Evolutionary conservation across 2,888 invertebrate genomes (phyloP).

Genomic region (Seira musarum): DNA sequence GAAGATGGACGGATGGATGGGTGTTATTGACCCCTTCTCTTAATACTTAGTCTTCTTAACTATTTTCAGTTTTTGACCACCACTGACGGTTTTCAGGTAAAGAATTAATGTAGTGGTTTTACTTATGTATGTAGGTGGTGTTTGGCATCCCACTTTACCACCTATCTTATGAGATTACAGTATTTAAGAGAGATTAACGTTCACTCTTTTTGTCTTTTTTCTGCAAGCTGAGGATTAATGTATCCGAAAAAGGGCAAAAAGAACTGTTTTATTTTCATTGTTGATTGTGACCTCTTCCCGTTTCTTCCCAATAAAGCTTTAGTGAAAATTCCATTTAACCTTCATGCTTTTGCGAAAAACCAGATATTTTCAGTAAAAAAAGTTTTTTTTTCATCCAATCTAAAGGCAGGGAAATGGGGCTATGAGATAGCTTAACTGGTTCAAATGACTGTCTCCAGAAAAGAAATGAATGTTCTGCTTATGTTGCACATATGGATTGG

Average conservation of each 20-base stretch:
- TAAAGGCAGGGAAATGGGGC: background rate
- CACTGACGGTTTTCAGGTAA: background rate
- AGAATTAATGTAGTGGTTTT: background rate
- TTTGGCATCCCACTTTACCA: background rate
- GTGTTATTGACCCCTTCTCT: conserved; percentile 39
- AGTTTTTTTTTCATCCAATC: too few relatives aligned
- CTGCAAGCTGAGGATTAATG: background rate
- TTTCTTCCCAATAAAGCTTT: too few relatives aligned
- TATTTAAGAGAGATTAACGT: background rate
- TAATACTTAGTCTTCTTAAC: too few relatives aligned
- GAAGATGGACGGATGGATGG: too few relatives aligned
- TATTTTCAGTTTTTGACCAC: too few relatives aligned
- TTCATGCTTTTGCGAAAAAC: too few relatives aligned
- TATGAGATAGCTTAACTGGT: background rate
- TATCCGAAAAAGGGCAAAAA: background rate
- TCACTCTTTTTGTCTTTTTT: too few relatives aligned
- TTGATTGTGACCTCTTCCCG: too few relatives aligned
- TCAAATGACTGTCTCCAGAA: background rate
- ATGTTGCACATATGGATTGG: background rate
- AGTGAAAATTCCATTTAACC: too few relatives aligned
- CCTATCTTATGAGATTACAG: background rate
- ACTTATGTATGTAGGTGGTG: background rate
- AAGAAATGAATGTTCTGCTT: background rate
- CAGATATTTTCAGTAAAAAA: too few relatives aligned
- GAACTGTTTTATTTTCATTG: background rate